phyloP scores from a whole-genome alignment of 2,888 invertebrate genomes.

The Drosophila mettleri region DNA sequence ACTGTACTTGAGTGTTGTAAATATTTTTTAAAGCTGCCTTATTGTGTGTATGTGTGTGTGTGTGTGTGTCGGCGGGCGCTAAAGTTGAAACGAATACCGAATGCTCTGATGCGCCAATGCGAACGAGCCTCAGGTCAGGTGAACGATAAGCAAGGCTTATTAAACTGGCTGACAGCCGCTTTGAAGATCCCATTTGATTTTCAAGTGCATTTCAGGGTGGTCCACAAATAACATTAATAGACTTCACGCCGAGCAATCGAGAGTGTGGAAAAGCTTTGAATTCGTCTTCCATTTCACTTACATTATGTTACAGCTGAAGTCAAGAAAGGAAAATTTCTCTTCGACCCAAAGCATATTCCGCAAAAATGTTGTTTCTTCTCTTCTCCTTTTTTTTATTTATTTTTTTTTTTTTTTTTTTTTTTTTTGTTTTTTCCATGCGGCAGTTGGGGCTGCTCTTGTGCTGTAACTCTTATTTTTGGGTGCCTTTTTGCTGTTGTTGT shows the following conservation, averaged over 20 bases:
- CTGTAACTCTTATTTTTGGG: constrained; percentile 64
- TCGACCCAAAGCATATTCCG: constrained; percentile 56
- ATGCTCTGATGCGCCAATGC: constrained; percentile 54
- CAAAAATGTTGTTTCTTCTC: constrained; percentile 42
- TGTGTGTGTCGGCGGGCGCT: constrained; percentile 31
- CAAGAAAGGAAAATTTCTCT: constrained; percentile 25
- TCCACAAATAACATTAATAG: too few species aligned
- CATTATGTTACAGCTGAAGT: constrained; percentile 29
- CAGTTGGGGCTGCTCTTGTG: constrained; percentile 43
- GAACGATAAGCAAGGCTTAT: constrained; percentile 69
- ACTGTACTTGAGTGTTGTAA: constrained; percentile 80
- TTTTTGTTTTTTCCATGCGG: constrained; percentile 47
- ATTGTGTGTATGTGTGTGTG: constrained; percentile 30
- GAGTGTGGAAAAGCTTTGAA: background rate
- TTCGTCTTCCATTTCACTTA: background rate
- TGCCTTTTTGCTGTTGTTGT: constrained; percentile 25
- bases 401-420: constrained; percentile 42
- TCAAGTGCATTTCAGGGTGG: constrained; percentile 54
- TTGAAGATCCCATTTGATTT: constrained; percentile 39
- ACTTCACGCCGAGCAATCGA: background rate
- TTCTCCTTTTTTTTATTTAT: constrained; percentile 38
- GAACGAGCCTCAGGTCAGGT: background rate
- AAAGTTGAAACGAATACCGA: constrained; percentile 69
- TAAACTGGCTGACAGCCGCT: constrained; percentile 61
- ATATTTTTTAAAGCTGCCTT: constrained; percentile 80